Evolutionary conservation across 2,797 vertebrate species (phyloP), one percentile per base, ranked within the genome.

Genomic region (Pangasius mekongensis): DNA sequence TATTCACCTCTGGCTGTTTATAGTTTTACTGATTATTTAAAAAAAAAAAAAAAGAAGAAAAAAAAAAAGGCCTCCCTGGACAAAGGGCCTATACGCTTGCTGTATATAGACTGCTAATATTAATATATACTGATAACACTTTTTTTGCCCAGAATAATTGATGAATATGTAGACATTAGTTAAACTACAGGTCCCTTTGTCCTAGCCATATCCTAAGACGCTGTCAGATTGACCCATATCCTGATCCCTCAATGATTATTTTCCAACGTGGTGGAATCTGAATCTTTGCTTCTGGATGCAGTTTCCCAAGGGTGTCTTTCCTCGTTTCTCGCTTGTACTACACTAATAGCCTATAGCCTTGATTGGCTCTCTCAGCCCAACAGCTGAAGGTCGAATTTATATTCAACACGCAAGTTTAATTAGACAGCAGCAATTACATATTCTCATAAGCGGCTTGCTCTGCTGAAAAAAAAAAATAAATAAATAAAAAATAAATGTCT

Each of bases 321-420:
- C 95, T 97, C 94, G 92, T 95, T 91, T 93, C 92, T 96, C 94
- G 95, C 96, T 96, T 95, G 94, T 96, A 95, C 94, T 96, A 95
- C 95, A 96, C 96, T 97, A 96, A 96, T 96, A 97, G 96, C 94
- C 95, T 78, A 84, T 84, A 86, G 85, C 47, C 73, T 93, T 97
- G 97, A 97, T 97, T 97, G 97, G 96, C 96, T 96, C 95, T 96
- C 96, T 97, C 95, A 95, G 96, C 95, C 96, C 95, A 97, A 96
- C 95, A 96, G 95, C 96, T 97, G 97, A 97, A 97, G 96, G 97
- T 97, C 96, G 97, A 98, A 97, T 96, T 97, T 94, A 96, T 97
- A 96, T 97, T 97, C 97, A 96, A 95, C 93, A 89, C 94, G 95
- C 94, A 96, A 95, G 95, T 96, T 95, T 97, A 97, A 96, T 96